phyloP scores from a whole-genome alignment of 2,888 invertebrate species.

The Conomelus anceps region DNA sequence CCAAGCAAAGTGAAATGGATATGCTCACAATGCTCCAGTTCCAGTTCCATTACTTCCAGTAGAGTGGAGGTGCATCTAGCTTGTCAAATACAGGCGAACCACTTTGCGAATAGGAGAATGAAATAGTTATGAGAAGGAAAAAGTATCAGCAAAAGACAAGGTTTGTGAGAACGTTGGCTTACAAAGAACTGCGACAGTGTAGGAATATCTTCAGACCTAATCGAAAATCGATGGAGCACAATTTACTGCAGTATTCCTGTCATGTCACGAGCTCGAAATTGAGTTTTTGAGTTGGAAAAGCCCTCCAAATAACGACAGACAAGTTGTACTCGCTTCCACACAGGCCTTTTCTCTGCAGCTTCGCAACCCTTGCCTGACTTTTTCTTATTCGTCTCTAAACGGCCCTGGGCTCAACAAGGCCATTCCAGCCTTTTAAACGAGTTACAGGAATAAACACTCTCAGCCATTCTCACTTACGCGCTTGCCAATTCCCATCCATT shows the following conservation, averaged over 20 bases:
- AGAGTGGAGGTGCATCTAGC: background rate
- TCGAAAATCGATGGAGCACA: slow-evolving; percentile 10
- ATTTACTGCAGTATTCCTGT: slow-evolving; percentile 13
- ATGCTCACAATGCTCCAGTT: background rate
- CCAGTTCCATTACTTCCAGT: background rate
- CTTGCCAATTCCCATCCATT: background rate
- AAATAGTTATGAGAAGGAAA: background rate
- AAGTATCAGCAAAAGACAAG: background rate
- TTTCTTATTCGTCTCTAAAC: background rate
- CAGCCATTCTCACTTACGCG: background rate
- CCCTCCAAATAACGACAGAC: slow-evolving; percentile 2
- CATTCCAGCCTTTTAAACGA: background rate
- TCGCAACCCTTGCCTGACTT: background rate
- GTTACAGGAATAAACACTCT: background rate
- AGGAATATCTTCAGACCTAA: slow-evolving; percentile 7
- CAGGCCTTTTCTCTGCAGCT: background rate
- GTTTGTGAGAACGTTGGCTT: too few relatives aligned
- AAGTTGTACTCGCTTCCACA: background rate
- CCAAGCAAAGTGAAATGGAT: background rate
- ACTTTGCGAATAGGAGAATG: background rate
- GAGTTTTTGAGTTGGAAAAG: slow-evolving; percentile 13
- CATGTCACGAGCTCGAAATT: slow-evolving; percentile 12
- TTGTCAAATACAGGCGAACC: background rate
- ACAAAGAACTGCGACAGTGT: slow-evolving; percentile 1
- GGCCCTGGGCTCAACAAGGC: background rate